Evolutionary conservation across 2,888 invertebrate species (phyloP), one percentile per base, ranked within the genome.

Genomic region (Stenoptilia bipunctidactyla): DNA sequence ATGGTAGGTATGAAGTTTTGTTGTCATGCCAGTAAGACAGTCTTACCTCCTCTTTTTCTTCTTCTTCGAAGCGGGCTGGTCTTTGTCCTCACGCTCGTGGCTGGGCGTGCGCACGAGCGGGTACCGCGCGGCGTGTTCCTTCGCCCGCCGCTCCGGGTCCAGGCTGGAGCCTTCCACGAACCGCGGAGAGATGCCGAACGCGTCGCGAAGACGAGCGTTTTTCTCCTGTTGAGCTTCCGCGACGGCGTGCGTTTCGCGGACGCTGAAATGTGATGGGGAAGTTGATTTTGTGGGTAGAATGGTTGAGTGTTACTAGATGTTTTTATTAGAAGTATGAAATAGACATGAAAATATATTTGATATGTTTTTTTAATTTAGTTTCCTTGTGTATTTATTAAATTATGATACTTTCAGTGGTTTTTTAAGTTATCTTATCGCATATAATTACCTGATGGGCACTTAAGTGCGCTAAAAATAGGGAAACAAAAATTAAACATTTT

Each of bases 161-260:
- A 97, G 88, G 65, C 96, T 94, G 62, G 93, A 92, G 48, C 97
- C 97, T 71, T 97, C 97, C 41, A 96, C 93, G 82, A 97, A 98
- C 60, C 90, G 92, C 55, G 95, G 93, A 15, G 94, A 92, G 53
- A 98, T 95, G 42, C 97, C 97, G 72, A 98, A 97, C 3, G 97
- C 98, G 68, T 95, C 94, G 40, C 96, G 90, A 45, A 98, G 85
- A 41, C 92, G 90, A 1, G 94, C 94, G 86, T 98, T 98, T 79
- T 97, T 97, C 74, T 95, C 94, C 61, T 94, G 93, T 69, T 97
- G 97, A 15, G 97, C 97, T 71, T 96, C 96, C 1, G 98, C 97
- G 49, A 96, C 90, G 73, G 97, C 95, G 85, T 98, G 98, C 36
- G 96, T 97, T 68, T 97, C 97, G 46, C 93, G 93, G 46, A 95